Conservation (phyloP, 2,113 vertebrate species). For the Taurulus bubalis region DNA sequence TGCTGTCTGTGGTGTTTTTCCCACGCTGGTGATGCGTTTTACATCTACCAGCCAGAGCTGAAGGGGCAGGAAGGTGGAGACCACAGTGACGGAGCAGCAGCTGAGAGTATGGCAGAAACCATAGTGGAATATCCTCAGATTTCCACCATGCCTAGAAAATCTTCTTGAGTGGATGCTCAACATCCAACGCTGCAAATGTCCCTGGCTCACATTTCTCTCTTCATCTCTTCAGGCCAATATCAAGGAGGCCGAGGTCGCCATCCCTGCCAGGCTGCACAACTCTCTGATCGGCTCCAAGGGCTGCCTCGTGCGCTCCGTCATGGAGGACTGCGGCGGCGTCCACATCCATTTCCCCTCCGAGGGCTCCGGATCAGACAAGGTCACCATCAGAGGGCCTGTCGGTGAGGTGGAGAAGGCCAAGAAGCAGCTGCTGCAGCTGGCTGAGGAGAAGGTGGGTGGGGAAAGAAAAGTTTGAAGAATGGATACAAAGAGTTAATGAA, state of each 20-base stretch:
- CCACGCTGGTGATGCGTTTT: no score
- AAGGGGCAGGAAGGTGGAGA: no score
- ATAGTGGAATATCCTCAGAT: no score
- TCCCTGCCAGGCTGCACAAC: constrained; percentile 87
- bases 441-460: constrained; percentile 84
- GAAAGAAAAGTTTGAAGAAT: no score
- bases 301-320: constrained; percentile 87
- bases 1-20: no score
- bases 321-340: constrained; percentile 89
- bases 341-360: constrained; percentile 88
- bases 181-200: no score
- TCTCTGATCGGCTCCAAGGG: constrained; percentile 88
- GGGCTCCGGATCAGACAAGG: constrained; percentile 83
- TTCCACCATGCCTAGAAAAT: no score
- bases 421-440: constrained; percentile 85
- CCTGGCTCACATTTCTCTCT: background rate
- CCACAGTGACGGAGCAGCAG: no score
- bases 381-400: constrained; percentile 83
- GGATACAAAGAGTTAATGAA: background rate
- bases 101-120: no score
- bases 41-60: no score
- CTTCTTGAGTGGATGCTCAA: no score
- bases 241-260: constrained; percentile 85
- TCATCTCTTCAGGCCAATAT: constrained; percentile 81
- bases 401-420: constrained; percentile 86